A percentile compares a stretch with the other conserved stretches of the same genome.
Evolutionary conservation across 2,797 vertebrate species (phyloP).

Genomic region (Neomorphus geoffroyi): DNA sequence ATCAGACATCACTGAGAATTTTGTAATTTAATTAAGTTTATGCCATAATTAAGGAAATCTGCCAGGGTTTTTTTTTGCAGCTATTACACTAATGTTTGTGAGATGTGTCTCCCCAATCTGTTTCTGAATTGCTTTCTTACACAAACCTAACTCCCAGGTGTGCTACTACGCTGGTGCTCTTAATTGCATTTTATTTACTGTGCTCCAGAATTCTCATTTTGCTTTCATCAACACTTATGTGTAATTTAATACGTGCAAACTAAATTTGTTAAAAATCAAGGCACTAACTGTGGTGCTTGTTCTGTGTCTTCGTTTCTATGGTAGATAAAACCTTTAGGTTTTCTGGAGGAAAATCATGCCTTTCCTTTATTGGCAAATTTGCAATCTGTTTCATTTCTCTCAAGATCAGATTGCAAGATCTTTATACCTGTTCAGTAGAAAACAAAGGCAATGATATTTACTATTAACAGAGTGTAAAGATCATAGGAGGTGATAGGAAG

Average conservation of each 20-base stretch:
- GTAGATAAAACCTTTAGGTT: not conserved
- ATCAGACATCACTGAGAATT: not conserved
- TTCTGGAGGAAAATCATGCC: not conserved
- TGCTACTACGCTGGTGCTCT: not conserved
- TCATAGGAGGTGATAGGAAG: not conserved
- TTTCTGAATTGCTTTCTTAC: slow-evolving; percentile 25
- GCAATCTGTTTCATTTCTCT: not conserved
- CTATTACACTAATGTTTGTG: slow-evolving; percentile 4
- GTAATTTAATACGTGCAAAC: slow-evolving; percentile 24
- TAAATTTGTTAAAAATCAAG: slow-evolving; percentile 19
- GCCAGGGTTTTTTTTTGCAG: slow-evolving; percentile 7
- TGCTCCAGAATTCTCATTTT: slow-evolving; percentile 33
- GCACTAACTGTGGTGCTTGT: not conserved
- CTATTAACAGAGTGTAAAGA: not conserved
- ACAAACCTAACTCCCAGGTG: slow-evolving; percentile 33
- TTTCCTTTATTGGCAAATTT: not conserved
- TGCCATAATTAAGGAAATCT: slow-evolving; percentile 39
- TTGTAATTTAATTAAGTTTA: not conserved
- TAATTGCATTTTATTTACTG: slow-evolving; percentile 64
- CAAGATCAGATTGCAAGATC: not conserved
- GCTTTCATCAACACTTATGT: slow-evolving; percentile 51
- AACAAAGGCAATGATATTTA: not conserved
- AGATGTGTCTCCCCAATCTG: not conserved
- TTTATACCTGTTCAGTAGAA: fast-evolving
- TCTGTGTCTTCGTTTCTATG: not conserved